Conservation (phyloP, 2,797 vertebrate species). For the Eremophila alpestris region DNA sequence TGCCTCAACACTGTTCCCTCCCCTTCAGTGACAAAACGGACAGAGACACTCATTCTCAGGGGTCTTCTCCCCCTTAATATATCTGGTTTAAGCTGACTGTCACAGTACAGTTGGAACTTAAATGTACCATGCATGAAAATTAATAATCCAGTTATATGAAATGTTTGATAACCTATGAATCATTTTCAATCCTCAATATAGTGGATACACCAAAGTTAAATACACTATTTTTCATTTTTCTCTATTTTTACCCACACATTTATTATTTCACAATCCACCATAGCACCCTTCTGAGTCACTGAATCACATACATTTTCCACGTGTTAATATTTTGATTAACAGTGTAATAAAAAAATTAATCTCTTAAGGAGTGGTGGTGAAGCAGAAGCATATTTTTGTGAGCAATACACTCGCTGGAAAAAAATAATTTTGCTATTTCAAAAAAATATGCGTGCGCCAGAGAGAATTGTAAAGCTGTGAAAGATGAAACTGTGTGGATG, state of each 20-base stretch:
- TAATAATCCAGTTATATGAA: neutral
- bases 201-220: neutral
- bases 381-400: neutral
- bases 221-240: neutral
- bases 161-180: neutral
- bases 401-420: neutral
- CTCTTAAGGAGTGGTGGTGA: neutral
- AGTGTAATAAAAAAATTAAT: conserved; percentile 30
- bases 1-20: neutral
- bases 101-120: neutral
- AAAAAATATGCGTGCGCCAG: neutral
- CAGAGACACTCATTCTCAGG: neutral
- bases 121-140: neutral
- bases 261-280: conserved; percentile 8
- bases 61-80: neutral
- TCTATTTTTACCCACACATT: neutral
- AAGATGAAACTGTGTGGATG: conserved; percentile 35
- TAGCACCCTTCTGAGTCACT: neutral
- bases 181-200: neutral
- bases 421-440: conserved; percentile 3
- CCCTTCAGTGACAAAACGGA: neutral
- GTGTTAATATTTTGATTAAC: conserved; percentile 51
- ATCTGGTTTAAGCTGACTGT: neutral
- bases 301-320: neutral
- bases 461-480: conserved; percentile 26